These are phyloP conservation scores for Ornithoptera priamus DNA, from an alignment of 2,888 invertebrate species.

Conservation along the genomic window DNA sequence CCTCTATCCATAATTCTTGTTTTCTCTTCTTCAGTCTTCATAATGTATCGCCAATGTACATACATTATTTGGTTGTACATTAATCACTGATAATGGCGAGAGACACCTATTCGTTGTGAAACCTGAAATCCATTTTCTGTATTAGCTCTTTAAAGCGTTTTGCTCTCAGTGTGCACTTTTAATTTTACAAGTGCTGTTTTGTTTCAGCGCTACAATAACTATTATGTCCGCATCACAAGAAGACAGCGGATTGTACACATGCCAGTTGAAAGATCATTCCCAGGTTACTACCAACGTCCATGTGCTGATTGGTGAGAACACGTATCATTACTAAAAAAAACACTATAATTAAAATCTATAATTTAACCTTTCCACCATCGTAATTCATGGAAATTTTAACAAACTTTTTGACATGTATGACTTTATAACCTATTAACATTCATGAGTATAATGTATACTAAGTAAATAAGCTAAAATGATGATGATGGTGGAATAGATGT, in stretches of 20 bases:
- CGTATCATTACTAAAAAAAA: background rate
- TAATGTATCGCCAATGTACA: too few species aligned
- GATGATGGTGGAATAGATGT: too few species aligned
- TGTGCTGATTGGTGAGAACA: slow-evolving; percentile 82
- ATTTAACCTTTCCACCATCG: background rate
- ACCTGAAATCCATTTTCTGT: background rate
- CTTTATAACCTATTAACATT: too few species aligned
- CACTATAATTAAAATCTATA: background rate
- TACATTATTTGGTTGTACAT: too few species aligned
- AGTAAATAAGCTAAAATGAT: too few species aligned
- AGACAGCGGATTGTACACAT: slow-evolving; percentile 84
- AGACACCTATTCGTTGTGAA: too few species aligned
- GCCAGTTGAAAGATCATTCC: slow-evolving; percentile 82
- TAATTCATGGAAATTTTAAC: background rate
- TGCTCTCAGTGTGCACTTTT: slow-evolving; percentile 5
- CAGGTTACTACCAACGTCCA: slow-evolving; percentile 84
- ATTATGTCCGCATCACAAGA: slow-evolving; percentile 81
- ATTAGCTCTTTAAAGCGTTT: background rate
- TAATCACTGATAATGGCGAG: too few species aligned
- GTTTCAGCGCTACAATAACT: slow-evolving; percentile 70
- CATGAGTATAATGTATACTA: too few species aligned
- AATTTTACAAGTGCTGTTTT: slow-evolving; percentile 31
- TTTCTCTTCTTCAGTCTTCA: too few species aligned
- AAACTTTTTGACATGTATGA: too few species aligned
- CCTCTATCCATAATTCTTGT: too few species aligned